Percentiles rank a stretch among this genome's conserved stretches.
phyloP scores from a whole-genome alignment of 30 jellyfish, hydroid and myxozoan species.

The Aurelia sp. region DNA sequence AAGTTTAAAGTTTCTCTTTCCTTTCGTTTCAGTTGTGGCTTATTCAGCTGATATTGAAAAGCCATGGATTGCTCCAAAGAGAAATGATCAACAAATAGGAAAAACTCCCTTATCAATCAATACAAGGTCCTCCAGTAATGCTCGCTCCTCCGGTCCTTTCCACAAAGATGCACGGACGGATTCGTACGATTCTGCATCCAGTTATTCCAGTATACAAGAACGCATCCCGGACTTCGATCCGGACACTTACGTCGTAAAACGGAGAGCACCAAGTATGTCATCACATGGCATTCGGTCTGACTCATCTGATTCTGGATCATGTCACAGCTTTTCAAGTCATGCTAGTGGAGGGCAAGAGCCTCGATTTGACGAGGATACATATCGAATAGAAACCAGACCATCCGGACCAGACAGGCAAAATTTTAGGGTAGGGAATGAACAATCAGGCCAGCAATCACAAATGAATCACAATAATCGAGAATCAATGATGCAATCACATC shows the following conservation, averaged over 20 bases:
- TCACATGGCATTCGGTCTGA: conserved; percentile 54
- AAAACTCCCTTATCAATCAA: conserved; percentile 21
- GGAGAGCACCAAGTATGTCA: conserved; percentile 49
- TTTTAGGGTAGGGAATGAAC: no score
- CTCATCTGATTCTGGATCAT: conserved; percentile 45
- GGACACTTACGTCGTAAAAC: conserved; percentile 52
- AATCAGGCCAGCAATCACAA: no score
- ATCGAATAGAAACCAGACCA: not conserved
- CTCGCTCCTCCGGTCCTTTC: not conserved
- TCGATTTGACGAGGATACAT: conserved; percentile 38
- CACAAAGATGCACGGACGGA: conserved; percentile 45
- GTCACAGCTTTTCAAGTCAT: conserved; percentile 53
- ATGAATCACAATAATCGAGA: no score
- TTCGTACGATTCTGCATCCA: conserved; percentile 61
- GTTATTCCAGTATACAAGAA: conserved; percentile 65
- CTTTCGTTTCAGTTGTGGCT: conserved; percentile 49
- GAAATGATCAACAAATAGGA: conserved; percentile 8
- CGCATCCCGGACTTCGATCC: conserved; percentile 73
- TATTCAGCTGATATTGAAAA: conserved; percentile 69
- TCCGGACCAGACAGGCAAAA: not conserved
- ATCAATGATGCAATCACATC: not conserved
- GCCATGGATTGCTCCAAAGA: conserved; percentile 52
- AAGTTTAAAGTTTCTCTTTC: no score
- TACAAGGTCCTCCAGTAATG: not conserved
- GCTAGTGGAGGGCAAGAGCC: conserved; percentile 35